Evolutionary conservation across 1,140 invertebrate species (phyloP).

Genomic region (Cotesia typhae): DNA sequence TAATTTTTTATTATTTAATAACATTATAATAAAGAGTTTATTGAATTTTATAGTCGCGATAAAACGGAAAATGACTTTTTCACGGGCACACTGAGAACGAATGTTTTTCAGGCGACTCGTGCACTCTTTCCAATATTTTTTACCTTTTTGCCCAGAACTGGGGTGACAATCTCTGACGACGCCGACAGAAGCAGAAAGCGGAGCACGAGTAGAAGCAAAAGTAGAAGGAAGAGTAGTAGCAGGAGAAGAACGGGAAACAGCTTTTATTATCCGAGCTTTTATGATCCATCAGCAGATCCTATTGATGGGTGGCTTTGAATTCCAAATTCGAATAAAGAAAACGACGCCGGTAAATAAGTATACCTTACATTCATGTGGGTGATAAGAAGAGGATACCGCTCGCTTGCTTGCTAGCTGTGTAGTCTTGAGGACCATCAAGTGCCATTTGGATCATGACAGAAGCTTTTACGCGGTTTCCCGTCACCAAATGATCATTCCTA

Average conservation of each 20-base stretch:
- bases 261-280: constrained; percentile 14
- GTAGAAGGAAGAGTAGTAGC: neutral
- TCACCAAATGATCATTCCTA: constrained; percentile 52
- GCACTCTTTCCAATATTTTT: no score
- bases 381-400: constrained; percentile 53
- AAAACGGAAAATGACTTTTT: no score
- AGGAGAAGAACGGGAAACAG: neutral
- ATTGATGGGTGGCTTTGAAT: constrained; percentile 21
- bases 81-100: no score
- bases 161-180: neutral
- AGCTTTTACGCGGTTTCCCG: constrained; percentile 54
- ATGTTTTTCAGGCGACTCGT: no score
- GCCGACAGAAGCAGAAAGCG: neutral
- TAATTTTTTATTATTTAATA: no score
- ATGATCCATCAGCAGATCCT: neutral
- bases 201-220: neutral
- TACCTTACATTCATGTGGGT: constrained; percentile 51
- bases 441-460: constrained; percentile 53
- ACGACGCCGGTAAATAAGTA: constrained; percentile 26
- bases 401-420: constrained; percentile 16
- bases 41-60: no score
- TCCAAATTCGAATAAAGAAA: constrained; percentile 41
- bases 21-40: no score
- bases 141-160: no score
- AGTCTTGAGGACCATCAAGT: constrained; percentile 57